A percentile compares a stretch with the other conserved stretches of the same genome.
These are phyloP conservation scores for Graptemys geographica DNA, from an alignment of 2,797 vertebrate species.

Conservation along the genomic window DNA sequence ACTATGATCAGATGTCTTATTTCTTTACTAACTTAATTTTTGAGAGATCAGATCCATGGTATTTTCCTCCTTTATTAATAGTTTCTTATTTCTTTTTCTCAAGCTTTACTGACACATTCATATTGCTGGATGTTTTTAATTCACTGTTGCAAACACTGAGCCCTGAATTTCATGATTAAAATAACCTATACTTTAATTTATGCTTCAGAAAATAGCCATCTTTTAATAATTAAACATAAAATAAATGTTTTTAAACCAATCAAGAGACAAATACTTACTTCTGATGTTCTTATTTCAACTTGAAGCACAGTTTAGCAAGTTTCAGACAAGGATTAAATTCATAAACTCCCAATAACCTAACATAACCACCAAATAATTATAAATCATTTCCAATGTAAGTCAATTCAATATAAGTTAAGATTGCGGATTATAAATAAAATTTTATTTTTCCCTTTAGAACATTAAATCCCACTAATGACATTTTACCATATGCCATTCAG, in stretches of 20 bases:
- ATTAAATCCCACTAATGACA: neutral
- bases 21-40: slow-evolving; percentile 25
- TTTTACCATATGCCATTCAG: neutral
- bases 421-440: neutral
- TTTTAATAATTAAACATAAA: neutral
- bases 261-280: neutral
- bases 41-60: neutral
- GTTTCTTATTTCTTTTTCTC: neutral
- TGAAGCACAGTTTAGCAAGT: neutral
- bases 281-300: neutral
- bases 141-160: neutral
- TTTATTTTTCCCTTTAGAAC: slow-evolving; percentile 5
- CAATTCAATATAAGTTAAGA: neutral
- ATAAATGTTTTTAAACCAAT: neutral
- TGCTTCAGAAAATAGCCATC: neutral
- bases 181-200: neutral
- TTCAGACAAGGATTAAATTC: neutral
- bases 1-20: slow-evolving; percentile 5
- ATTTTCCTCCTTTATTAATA: neutral
- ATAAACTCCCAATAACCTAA: neutral
- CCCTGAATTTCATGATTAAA: neutral
- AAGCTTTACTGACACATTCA: neutral
- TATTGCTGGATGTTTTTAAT: slow-evolving; percentile 14
- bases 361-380: neutral
- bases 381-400: slow-evolving; percentile 1